A percentile compares a stretch with the other conserved stretches of the same genome.
phyloP scores from a whole-genome alignment of 2,797 vertebrate species.

The Salmo trutta region DNA sequence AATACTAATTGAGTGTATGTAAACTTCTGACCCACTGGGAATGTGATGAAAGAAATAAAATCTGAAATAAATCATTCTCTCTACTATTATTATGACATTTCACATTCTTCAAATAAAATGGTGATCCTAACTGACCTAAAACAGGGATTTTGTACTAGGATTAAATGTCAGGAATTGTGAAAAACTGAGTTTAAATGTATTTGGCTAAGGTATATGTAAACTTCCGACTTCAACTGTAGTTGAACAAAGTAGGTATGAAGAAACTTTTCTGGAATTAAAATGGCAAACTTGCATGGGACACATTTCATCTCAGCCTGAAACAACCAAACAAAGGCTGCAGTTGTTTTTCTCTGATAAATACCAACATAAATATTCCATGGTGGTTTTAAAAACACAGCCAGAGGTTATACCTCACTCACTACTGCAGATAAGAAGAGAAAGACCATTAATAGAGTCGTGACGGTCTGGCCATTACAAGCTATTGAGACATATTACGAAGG shows the following conservation, averaged over 20 bases:
- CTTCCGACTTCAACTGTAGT: too few species aligned
- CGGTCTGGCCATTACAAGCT: background rate
- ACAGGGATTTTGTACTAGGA: too few species aligned
- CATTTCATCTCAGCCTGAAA: constrained; percentile 12
- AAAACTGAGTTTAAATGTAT: too few species aligned
- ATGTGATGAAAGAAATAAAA: too few species aligned
- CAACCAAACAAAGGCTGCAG: constrained; percentile 3
- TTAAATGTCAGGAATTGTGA: too few species aligned
- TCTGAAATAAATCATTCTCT: too few species aligned
- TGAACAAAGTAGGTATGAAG: background rate
- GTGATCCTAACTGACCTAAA: too few species aligned
- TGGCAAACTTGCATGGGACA: constrained; percentile 10
- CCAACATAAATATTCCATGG: constrained; percentile 10
- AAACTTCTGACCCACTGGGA: too few species aligned
- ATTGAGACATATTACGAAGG: background rate
- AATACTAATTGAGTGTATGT: too few species aligned
- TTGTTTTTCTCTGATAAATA: constrained; percentile 18
- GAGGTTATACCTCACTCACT: constrained; percentile 9
- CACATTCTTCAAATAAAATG: too few species aligned
- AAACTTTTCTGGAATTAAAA: constrained; percentile 9
- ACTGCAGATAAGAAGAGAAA: background rate
- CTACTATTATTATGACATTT: too few species aligned
- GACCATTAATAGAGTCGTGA: background rate
- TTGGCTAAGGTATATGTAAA: too few species aligned
- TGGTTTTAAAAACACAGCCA: background rate